Base-by-base conservation (phyloP, 2,113 vertebrate species). In the Empidonax traillii region DNA sequence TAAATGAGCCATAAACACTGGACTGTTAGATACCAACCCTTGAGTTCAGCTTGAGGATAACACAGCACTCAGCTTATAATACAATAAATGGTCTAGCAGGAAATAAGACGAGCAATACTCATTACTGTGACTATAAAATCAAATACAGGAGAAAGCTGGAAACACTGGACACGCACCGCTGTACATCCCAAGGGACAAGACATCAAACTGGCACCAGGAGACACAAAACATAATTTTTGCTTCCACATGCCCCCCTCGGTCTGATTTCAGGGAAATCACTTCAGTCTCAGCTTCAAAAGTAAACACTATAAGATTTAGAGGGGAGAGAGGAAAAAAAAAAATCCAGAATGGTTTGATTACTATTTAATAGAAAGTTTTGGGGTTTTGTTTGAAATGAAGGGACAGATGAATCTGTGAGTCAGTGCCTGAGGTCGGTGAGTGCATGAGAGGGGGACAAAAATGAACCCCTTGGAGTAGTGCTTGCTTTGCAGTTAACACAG, bases 391-490 rank as follows among this genome's bases (percentile, higher is more conserved):
- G 39, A 77, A 88, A 59, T 9, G 28, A 82, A 63, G 20, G 6
- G 21, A 56, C 8, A 85, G 43, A 0, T 78, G 66, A 82, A 67
- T 5, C 11, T 35, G 6, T 31, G n/a, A 91, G 19, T 51, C 31
- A n/a, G 8, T 14, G 6, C 37, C 55, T 68, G 43, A 67, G 58
- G 25, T 30, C 0, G 0, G 9, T 12, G 55, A 73, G 37, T 11
- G 4, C 39, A 15, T 5, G 6, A 25, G 30, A 49, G 2, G 18
- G 18, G 43, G 52, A 66, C 14, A 74, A 81, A 78, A 39, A 14
- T 0, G 24, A 84, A 24, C 10, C 21, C 12, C 33, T n/a, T 18
- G 8, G 22, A 51, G 21, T 1, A 59, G 53, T 2, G 8, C 20
- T 31, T 61, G 53, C 44, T 58, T 74, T 41, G 24, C 51, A 28